phyloP scores from a whole-genome alignment of 2,113 vertebrate genomes.

The Heterotis niloticus region DNA sequence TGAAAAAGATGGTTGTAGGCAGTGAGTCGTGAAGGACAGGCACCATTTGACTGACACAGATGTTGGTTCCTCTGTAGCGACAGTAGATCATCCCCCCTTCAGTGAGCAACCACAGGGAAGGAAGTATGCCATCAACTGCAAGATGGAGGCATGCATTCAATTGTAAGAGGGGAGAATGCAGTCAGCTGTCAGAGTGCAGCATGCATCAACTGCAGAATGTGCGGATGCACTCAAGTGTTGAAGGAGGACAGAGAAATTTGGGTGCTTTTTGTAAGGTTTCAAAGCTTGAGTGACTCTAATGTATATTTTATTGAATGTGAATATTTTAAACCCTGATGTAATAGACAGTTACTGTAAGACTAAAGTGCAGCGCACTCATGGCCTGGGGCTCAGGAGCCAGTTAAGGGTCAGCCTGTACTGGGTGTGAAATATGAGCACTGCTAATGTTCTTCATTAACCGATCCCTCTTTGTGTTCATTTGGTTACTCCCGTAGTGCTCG shows the following conservation, averaged over 20 bases:
- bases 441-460: neutral
- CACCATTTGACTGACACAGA: conserved; percentile 72
- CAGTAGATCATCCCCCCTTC: conserved; percentile 92
- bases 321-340: neutral
- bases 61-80: conserved; percentile 70
- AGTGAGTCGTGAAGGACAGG: conserved; percentile 85
- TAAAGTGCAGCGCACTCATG: neutral
- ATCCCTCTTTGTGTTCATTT: neutral
- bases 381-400: neutral
- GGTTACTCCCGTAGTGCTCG: neutral
- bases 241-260: neutral
- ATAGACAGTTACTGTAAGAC: neutral
- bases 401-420: neutral
- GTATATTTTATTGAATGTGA: neutral
- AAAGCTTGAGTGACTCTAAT: neutral
- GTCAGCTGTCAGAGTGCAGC: neutral
- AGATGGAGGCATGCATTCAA: neutral
- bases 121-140: neutral
- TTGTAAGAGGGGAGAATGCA: neutral
- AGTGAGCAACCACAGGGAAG: conserved; percentile 56
- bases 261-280: too few species aligned
- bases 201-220: neutral
- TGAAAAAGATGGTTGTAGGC: conserved; percentile 66
- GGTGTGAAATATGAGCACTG: neutral
- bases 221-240: neutral